These are phyloP conservation scores for Spilogale gracilis DNA, from an alignment of 2,113 vertebrate genomes.

Conservation along the genomic window DNA sequence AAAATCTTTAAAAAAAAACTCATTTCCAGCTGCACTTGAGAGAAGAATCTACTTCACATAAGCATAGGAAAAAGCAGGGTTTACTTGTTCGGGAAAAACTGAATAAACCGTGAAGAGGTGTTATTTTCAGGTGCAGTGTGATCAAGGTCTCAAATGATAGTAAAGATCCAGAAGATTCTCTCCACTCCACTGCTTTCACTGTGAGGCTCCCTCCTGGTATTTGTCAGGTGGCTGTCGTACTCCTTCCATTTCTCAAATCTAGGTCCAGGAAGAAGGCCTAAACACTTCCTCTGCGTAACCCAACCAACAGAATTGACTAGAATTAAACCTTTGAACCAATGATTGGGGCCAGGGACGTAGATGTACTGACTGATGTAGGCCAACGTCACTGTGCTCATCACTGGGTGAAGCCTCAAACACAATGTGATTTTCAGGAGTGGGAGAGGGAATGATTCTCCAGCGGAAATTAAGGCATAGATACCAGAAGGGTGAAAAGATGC, in stretches of 20 bases:
- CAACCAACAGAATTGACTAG: background rate
- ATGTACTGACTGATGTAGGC: background rate
- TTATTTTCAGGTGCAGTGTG: background rate
- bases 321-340: background rate
- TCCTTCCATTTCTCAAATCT: background rate
- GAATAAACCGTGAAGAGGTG: background rate
- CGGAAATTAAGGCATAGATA: background rate
- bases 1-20: no score
- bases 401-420: background rate
- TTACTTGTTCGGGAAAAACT: background rate
- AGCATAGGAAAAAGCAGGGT: background rate
- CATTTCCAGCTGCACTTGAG: background rate
- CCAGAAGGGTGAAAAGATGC: background rate
- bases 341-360: background rate
- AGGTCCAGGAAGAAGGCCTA: background rate
- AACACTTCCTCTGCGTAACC: background rate
- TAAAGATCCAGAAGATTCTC: background rate
- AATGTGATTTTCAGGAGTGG: background rate
- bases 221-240: background rate
- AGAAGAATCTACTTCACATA: background rate
- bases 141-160: no score
- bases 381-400: background rate
- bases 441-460: background rate
- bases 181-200: background rate
- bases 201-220: background rate